Evolutionary conservation across 2,888 invertebrate genomes (phyloP).

Genomic region (Nycteola revayana): DNA sequence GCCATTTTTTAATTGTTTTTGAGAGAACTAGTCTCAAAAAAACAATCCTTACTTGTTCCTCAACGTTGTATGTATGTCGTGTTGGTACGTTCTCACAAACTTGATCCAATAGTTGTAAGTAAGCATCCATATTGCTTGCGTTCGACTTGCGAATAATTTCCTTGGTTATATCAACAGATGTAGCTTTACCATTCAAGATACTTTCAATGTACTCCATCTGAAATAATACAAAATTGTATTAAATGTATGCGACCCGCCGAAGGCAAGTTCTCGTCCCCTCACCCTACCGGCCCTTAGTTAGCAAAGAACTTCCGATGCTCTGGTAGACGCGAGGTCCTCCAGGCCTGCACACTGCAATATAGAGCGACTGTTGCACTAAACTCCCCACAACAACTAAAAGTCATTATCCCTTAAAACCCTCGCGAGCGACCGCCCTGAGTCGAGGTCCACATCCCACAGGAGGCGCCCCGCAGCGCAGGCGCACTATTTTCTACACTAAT

Average conservation of each 20-base stretch:
- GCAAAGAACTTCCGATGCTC: not conserved
- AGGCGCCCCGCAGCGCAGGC: no score
- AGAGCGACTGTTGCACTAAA: not conserved
- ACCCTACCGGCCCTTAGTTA: not conserved
- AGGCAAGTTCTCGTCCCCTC: not conserved
- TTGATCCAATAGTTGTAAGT: slow-evolving; percentile 14
- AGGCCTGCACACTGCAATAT: not conserved
- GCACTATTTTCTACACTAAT: no score
- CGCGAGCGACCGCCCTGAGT: not conserved
- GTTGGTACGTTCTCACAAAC: slow-evolving; percentile 13
- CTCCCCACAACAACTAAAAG: no score
- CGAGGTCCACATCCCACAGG: not conserved
- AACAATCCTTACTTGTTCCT: slow-evolving; percentile 33
- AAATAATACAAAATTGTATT: slow-evolving; percentile 5
- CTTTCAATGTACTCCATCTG: slow-evolving; percentile 18
- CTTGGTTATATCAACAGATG: slow-evolving; percentile 16
- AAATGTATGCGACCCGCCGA: not conserved
- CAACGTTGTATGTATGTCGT: slow-evolving; percentile 23
- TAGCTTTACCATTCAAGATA: slow-evolving; percentile 15
- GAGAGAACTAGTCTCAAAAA: no score
- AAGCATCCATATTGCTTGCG: slow-evolving; percentile 10
- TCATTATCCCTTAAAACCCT: not conserved
- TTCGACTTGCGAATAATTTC: slow-evolving; percentile 12
- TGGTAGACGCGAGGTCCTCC: not conserved
- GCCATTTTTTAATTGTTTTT: no score